A percentile compares a stretch with the other conserved stretches of the same genome.
Conservation (phyloP, 2,113 vertebrate species). For the Pluvianellus socialis region DNA sequence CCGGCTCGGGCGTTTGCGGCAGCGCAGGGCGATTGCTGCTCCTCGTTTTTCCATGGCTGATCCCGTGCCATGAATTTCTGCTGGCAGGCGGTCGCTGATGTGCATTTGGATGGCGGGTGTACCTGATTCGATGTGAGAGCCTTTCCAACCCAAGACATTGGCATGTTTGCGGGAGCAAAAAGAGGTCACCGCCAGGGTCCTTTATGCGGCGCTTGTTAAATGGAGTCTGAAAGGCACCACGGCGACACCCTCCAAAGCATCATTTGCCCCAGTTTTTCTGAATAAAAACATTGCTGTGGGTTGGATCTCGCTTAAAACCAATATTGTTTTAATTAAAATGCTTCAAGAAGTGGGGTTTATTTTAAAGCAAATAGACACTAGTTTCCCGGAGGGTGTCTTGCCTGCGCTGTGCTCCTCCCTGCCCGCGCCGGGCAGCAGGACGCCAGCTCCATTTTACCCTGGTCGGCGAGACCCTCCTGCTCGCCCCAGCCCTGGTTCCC, state of each 20-base stretch:
- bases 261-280: not conserved
- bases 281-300: not conserved
- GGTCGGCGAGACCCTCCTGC: rapidly evolving
- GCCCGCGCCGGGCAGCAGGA: not conserved
- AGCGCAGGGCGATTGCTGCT: rapidly evolving
- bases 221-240: not conserved
- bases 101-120: not conserved
- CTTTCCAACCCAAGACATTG: not conserved
- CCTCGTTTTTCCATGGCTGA: not conserved
- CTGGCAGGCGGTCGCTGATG: not conserved
- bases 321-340: slow-evolving; percentile 37
- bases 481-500: not conserved
- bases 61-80: not conserved
- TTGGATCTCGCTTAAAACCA: not conserved
- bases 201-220: not conserved
- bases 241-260: not conserved
- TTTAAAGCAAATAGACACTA: not conserved
- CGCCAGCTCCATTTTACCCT: not conserved
- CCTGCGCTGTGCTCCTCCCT: rapidly evolving
- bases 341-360: not conserved
- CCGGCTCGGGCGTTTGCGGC: rapidly evolving
- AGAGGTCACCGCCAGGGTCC: not conserved
- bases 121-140: not conserved
- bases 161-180: not conserved
- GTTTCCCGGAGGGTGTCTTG: not conserved